Percentiles rank a stretch among this genome's conserved stretches.
These are phyloP conservation scores for Procambarus virginalis DNA, from an alignment of 1,140 invertebrate genomes.

Conservation along the genomic window DNA sequence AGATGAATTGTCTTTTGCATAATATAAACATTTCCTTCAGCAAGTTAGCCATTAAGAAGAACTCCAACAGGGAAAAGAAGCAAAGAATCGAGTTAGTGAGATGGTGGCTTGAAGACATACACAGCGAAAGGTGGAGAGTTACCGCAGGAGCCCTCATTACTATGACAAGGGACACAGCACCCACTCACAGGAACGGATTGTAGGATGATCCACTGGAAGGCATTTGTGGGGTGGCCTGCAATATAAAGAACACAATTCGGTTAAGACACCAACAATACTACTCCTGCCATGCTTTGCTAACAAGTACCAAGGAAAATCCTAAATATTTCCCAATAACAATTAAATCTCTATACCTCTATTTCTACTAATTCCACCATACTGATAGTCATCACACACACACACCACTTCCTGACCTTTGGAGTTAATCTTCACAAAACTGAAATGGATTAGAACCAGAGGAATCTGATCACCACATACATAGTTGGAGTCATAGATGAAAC, in stretches of 20 bases:
- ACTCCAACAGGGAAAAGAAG: background rate
- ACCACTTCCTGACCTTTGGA: no score
- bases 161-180: background rate
- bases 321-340: no score
- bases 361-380: no score
- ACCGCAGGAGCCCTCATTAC: background rate
- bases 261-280: no score
- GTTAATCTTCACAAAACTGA: no score
- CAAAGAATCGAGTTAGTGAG: background rate
- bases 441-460: no score
- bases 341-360: no score
- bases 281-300: no score
- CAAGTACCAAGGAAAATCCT: no score
- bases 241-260: background rate
- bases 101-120: background rate
- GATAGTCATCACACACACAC: no score
- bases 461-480: no score
- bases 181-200: constrained; percentile 54
- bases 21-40: background rate
- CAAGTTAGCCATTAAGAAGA: background rate
- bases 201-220: constrained; percentile 57
- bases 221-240: constrained; percentile 40
- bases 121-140: background rate
- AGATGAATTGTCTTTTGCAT: constrained; percentile 9
- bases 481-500: no score